Percentiles rank a stretch among this genome's conserved stretches.
Evolutionary conservation across 2,888 invertebrate genomes (phyloP).

Genomic region (Cinara cedri): DNA sequence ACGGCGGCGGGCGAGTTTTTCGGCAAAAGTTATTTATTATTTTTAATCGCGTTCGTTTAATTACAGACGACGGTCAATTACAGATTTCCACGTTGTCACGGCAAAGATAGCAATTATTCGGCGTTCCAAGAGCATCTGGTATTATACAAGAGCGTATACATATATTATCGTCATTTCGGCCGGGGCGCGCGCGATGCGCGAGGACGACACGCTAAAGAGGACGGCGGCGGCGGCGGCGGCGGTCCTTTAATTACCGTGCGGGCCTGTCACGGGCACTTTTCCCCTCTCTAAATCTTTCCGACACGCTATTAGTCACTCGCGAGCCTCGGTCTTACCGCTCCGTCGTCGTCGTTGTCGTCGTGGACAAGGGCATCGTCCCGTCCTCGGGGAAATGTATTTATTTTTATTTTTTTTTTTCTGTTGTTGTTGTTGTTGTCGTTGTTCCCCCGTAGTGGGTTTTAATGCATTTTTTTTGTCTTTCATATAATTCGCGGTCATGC

Average conservation of each 20-base stretch:
- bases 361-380: slow-evolving; percentile 25
- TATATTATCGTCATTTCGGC: slow-evolving; percentile 22
- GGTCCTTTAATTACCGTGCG: slow-evolving; percentile 51
- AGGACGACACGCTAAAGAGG: background rate
- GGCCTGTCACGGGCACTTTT: slow-evolving; percentile 47
- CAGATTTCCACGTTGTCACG: slow-evolving; percentile 50
- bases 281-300: slow-evolving; percentile 52
- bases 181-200: background rate
- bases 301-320: slow-evolving; percentile 46
- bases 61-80: slow-evolving; percentile 50
- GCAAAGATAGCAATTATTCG: slow-evolving; percentile 26
- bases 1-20: too few species aligned
- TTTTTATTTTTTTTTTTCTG: background rate
- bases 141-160: background rate
- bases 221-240: background rate
- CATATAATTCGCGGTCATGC: too few species aligned
- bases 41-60: slow-evolving; percentile 8
- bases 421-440: too few species aligned
- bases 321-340: background rate
- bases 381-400: slow-evolving; percentile 26
- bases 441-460: too few species aligned
- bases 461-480: too few species aligned
- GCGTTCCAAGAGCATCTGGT: slow-evolving; percentile 26
- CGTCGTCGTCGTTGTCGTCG: too few species aligned
- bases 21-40: background rate